Evolutionary conservation across 2,888 invertebrate genomes (phyloP), one percentile per base, ranked within the genome.

Genomic region (Rutpela maculata): DNA sequence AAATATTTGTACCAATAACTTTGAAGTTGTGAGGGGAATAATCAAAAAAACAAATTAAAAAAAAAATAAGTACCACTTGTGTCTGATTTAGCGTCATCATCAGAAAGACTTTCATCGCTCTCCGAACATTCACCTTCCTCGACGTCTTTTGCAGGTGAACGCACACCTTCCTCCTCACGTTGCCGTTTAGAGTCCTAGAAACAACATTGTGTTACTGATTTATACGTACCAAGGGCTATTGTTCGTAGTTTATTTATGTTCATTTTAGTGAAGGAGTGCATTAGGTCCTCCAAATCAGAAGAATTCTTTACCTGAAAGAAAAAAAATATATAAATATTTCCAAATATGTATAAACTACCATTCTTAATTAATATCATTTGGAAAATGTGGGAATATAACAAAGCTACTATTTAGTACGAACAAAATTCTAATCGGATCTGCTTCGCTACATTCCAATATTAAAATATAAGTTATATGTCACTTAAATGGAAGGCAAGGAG

Each of bases 51-150:
- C 73, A 81, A 74, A 81, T 78, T 65, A 77, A 43, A 78, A 78
- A n/a, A 26, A 26, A 77, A 80, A 73, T 74, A 80, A 76, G 77
- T 86, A 87, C 85, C 86, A 80, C 84, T 84, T 81, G 88, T 89
- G 77, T 91, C 91, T 62, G 91, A 89, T 76, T 90, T 90, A 82
- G 90, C 75, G 50, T 78, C 81, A 57, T 82, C 85, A 62, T 81
- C 82, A 19, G 79, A 77, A 67, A 60, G 43, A 59, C 66, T 78
- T 35, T 74, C 75, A 76, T 89, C 90, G 83, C 91, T 92, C 62
- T 92, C 92, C 82, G 93, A 93, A 88, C 93, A 94, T 90, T 94
- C 94, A 15, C 94, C 94, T 88, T 94, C 94, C 90, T 94, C 94
- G 67, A 92, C 86, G 82, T 88, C 88, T 3, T 83, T 31, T 35